Evolutionary conservation across 2,797 vertebrate species (phyloP), one percentile per base, ranked within the genome.

Genomic region (Crocidura indochinensis): DNA sequence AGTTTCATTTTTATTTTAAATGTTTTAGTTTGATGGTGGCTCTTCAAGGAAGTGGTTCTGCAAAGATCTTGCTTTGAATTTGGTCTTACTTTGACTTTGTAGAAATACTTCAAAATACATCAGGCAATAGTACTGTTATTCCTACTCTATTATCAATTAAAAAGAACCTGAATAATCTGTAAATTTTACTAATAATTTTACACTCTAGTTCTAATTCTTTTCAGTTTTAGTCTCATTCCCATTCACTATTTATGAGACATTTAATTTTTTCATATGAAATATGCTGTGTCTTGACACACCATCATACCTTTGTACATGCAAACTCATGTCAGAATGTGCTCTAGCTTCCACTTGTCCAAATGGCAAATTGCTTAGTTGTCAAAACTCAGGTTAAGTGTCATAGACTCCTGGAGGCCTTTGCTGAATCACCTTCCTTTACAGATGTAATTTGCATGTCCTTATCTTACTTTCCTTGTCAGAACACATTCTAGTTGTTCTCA

Each of bases 401-500:
- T 24, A 26, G 68, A 81, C 19, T 27, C 67, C 0, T 0, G 2
- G 60, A 90, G 46, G 26, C 9, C 72, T 49, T 76, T 31, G 9
- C 0, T 62, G 65, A 84, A 73, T 77, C 87, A 17, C 38, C n/a
- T 67, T 47, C 9, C 15, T 20, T 12, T 47, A 10, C 2, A 38
- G 9, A 75, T 78, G 26, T 67, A 76, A 77, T 82, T 49, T 85
- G 67, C 79, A 74, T 47, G 49, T 51, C 24, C 15, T 81, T 60
- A 60, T 75, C 72, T 85, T 47, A 60, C 46, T 51, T 76, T 38
- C 51, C 14, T 51, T 78, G 62, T 85, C 75, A 85, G 2, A 29
- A 19, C 5, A 49, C n/a, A 60, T 74, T 74, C 68, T 8, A 74
- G 62, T 77, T 83, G 77, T 74, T 87, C 47, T 78, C 67, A 69